Conservation (phyloP, 2,113 vertebrate genomes). For the Brachypodius melanocephalos region DNA sequence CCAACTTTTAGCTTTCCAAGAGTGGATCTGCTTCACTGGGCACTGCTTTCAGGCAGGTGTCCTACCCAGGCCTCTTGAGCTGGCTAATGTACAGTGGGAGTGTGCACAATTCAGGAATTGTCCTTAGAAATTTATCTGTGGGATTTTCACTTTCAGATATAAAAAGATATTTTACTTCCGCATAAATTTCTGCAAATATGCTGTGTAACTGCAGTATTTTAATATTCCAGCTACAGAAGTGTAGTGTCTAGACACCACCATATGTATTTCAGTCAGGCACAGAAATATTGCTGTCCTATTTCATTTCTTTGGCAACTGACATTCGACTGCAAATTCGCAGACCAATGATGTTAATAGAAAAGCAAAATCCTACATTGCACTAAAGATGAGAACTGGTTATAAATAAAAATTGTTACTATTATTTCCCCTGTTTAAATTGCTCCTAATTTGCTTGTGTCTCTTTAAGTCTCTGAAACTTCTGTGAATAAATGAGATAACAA, state of each 20-base stretch:
- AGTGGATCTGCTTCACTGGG: not conserved
- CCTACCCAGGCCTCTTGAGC: not conserved
- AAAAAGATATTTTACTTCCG: not conserved
- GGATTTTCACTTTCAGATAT: not conserved
- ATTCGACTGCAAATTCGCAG: constrained; percentile 14
- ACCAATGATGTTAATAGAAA: constrained; percentile 33
- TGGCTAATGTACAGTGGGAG: not conserved
- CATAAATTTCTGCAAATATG: not conserved
- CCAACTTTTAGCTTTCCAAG: not conserved
- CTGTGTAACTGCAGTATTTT: not conserved
- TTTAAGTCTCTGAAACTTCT: constrained; percentile 25
- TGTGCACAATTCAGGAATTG: not conserved
- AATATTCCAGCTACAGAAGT: constrained; percentile 18
- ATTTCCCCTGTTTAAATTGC: not conserved
- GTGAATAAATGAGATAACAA: not conserved
- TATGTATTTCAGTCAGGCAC: constrained; percentile 51
- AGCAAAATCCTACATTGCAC: constrained; percentile 38
- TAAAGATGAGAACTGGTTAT: constrained; percentile 23
- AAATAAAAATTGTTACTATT: constrained; percentile 29
- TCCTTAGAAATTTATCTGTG: not conserved
- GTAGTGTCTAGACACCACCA: constrained; percentile 14
- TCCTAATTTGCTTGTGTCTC: not conserved
- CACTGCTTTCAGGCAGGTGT: not conserved
- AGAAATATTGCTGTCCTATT: not conserved
- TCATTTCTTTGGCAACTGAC: constrained; percentile 9